Conservation (phyloP, 2,888 invertebrate genomes). For the Oxycera nigricornis region DNA sequence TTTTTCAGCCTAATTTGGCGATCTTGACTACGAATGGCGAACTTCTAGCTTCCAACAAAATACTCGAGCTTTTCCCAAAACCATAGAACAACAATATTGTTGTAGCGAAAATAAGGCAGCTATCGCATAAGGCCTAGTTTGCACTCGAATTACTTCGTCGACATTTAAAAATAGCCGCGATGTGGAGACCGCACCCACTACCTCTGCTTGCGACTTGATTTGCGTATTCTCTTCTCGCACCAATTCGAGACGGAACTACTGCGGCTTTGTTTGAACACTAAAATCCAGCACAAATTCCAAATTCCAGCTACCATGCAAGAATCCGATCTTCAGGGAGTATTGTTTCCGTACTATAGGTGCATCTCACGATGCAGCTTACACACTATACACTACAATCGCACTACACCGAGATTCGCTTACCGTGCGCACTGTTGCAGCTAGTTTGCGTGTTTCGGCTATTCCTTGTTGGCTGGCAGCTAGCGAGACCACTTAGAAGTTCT, state of each 20-base stretch:
- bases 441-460: conserved; percentile 3
- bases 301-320: not conserved
- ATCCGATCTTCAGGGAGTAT: not conserved
- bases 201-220: conserved; percentile 1
- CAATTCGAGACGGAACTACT: not conserved
- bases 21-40: not conserved
- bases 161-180: conserved; percentile 29
- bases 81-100: not conserved
- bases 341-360: not conserved
- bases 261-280: not conserved
- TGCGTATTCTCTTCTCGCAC: not conserved
- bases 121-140: not conserved
- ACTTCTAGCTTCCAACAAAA: too few relatives aligned
- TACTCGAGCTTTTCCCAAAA: not conserved
- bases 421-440: conserved; percentile 19
- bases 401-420: conserved; percentile 31
- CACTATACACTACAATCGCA: conserved; percentile 33
- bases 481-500: not conserved
- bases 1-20: conserved; percentile 10
- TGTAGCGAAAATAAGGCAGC: too few relatives aligned
- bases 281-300: not conserved
- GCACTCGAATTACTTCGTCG: conserved; percentile 35
- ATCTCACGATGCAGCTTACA: not conserved
- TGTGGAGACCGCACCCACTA: conserved; percentile 39
- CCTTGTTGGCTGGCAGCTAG: not conserved